Conservation (phyloP, 2,888 invertebrate genomes). For the Cenopis cana region DNA sequence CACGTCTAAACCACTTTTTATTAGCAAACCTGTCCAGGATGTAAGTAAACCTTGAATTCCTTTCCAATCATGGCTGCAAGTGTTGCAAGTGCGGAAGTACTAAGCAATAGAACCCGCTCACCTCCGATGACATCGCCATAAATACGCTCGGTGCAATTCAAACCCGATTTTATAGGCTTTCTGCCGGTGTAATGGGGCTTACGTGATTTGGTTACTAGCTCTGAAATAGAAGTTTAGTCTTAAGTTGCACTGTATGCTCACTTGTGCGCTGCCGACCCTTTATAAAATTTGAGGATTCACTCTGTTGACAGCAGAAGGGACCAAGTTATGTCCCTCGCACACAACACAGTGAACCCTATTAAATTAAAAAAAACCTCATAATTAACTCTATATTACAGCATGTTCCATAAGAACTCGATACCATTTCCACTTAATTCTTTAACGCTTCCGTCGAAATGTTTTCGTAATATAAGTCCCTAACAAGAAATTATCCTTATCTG, state of each 20-base stretch:
- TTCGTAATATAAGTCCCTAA: constrained; percentile 9
- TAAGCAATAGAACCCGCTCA: constrained; percentile 15
- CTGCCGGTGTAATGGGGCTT: constrained; percentile 18
- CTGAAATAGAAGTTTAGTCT: too few relatives aligned
- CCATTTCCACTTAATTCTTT: constrained; percentile 27
- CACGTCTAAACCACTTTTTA: neutral
- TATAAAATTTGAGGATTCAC: too few relatives aligned
- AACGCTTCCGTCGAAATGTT: constrained; percentile 32
- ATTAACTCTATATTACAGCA: neutral
- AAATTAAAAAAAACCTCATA: neutral
- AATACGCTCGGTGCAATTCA: neutral
- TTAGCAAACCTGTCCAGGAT: neutral
- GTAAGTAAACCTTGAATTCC: constrained; percentile 2
- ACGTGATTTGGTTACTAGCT: constrained; percentile 11
- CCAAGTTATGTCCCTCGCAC: too few relatives aligned
- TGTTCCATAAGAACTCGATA: constrained; percentile 23
- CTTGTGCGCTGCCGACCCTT: too few relatives aligned
- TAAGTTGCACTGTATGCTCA: too few relatives aligned
- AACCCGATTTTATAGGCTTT: constrained; percentile 17
- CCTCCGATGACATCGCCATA: constrained; percentile 16
- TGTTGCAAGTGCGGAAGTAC: constrained; percentile 22
- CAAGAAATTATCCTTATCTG: constrained; percentile 7
- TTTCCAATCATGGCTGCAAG: neutral
- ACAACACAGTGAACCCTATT: too few relatives aligned
- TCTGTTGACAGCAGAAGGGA: too few relatives aligned